Evolutionary conservation across 2,113 vertebrate species (phyloP).

Genomic region (Phoxinus phoxinus): DNA sequence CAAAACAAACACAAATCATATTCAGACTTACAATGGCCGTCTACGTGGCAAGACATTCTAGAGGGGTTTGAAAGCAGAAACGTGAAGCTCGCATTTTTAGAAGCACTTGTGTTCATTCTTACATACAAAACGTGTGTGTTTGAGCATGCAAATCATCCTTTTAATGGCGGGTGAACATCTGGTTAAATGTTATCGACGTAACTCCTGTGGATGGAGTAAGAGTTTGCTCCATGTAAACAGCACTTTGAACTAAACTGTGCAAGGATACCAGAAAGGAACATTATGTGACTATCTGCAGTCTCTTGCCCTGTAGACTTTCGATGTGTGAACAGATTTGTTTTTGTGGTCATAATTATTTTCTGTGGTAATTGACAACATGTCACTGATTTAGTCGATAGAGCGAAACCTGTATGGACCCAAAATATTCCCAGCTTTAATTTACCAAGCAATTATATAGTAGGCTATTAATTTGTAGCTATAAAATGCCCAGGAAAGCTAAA

Average conservation of each 20-base stretch:
- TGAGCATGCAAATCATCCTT: background rate
- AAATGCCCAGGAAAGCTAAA: background rate
- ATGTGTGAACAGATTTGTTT: background rate
- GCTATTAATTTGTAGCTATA: background rate
- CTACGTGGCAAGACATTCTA: background rate
- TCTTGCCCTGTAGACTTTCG: background rate
- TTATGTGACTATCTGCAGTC: background rate
- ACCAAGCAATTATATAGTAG: slow-evolving; percentile 2
- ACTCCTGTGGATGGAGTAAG: background rate
- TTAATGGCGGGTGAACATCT: background rate
- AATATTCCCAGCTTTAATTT: background rate
- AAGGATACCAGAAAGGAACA: background rate
- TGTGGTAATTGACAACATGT: background rate
- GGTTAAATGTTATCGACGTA: background rate
- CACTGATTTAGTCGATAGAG: background rate
- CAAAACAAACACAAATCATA: background rate
- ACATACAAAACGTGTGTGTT: background rate
- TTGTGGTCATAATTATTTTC: background rate
- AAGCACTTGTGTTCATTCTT: background rate
- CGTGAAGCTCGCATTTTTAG: background rate
- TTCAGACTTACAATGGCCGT: background rate
- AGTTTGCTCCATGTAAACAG: background rate
- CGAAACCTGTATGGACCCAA: background rate
- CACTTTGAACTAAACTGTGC: background rate
- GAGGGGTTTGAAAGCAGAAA: background rate